Base-by-base conservation (phyloP, 2,113 vertebrate genomes). In the Symphodus melops region DNA sequence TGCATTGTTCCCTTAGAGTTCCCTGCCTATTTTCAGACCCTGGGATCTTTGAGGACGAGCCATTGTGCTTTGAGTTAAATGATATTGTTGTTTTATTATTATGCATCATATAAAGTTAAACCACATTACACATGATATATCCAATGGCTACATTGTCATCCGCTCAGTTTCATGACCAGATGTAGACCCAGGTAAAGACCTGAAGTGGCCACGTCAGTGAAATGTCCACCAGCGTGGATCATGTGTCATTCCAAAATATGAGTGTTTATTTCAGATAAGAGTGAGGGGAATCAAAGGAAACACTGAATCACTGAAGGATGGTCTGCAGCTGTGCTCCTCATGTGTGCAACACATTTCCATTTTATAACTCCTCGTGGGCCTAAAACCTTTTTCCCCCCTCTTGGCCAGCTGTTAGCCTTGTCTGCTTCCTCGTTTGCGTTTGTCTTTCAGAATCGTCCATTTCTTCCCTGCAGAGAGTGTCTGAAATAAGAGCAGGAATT, bases 281-380 rank as follows among this genome's bases (percentile, higher is more conserved):
- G 63, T 55, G 49, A 83, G 76, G 67, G 41, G 75, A 87, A 89
- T 87, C 85, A 88, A 90, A 88, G 87, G 85, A 88, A 84, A 57
- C 61, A 83, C 70, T 82, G n/a, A n/a, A n/a, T 89, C 56, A 64
- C 33, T 62, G 64, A 72, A 49, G 75, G 72, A 86, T 91, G 87
- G 68, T 75, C 56, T 13, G 39, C 88, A 92, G 90, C 88, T 93
- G 93, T 25, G 72, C 72, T 78, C 81, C 74, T 84, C 91, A 92
- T 90, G 71, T 93, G 91, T 53, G 44, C 61, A 76, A 49, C 89
- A 91, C 80, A 92, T 93, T 91, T 86, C 58, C 42, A 66, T 83
- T 83, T 87, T 83, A 87, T 69, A 81, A 82, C 72, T 82, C 83
- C 65, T 79, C 4, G 5, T 73, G 67, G 84, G 65, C 83, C 72